Percentiles rank a stretch among this genome's conserved stretches.
phyloP scores from a whole-genome alignment of 2,888 invertebrate species.

The Hyposoter dolosus region DNA sequence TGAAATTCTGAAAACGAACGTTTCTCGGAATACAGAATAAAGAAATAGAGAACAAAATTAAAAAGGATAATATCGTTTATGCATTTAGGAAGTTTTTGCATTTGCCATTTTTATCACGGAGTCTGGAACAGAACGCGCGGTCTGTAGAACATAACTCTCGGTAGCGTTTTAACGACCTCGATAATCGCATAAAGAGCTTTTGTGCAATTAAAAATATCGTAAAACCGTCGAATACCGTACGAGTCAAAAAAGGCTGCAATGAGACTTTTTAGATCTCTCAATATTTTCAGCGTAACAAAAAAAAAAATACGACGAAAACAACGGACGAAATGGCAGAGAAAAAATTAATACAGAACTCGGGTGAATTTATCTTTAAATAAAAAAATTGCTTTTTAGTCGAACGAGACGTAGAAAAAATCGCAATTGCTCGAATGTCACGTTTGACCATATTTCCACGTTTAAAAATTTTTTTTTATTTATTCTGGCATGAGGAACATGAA shows the following conservation, averaged over 20 bases:
- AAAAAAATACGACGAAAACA: background rate
- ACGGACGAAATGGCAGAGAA: constrained; percentile 8
- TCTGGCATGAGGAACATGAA: background rate
- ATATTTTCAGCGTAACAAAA: background rate
- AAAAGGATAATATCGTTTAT: background rate
- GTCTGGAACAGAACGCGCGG: constrained; percentile 2
- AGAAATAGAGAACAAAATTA: background rate
- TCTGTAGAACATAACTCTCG: background rate
- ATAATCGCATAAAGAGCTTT: constrained; percentile 7
- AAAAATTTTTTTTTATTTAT: background rate
- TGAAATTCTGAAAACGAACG: background rate
- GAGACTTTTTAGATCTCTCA: constrained; percentile 9
- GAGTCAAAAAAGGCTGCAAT: background rate
- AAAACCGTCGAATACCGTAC: background rate
- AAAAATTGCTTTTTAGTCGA: constrained; percentile 1
- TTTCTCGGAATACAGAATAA: background rate
- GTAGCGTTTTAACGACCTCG: constrained; percentile 8
- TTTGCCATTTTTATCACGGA: constrained; percentile 1
- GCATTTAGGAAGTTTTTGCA: background rate
- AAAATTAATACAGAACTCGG: background rate
- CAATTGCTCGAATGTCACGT: background rate
- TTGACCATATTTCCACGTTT: background rate
- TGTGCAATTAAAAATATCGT: background rate
- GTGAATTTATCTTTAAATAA: constrained; percentile 33
- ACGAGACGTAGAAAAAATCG: background rate